These are phyloP conservation scores for Oophaga sylvatica DNA, from an alignment of 2,797 vertebrate genomes.

Conservation along the genomic window DNA sequence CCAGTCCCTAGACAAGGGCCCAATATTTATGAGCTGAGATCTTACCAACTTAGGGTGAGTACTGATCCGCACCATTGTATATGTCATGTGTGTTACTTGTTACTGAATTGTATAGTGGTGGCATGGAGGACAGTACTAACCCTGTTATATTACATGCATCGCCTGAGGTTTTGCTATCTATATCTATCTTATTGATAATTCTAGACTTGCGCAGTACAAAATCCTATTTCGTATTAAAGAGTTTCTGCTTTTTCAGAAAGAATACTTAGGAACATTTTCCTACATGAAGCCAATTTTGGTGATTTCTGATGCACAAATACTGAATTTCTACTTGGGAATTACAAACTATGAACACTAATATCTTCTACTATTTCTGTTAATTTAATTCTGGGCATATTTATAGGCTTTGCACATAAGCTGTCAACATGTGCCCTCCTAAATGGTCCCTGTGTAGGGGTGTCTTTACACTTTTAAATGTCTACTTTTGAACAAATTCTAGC, in stretches of 20 bases:
- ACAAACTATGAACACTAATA: too few species aligned
- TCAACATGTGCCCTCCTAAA: too few species aligned
- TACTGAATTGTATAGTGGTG: neutral
- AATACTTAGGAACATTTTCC: neutral
- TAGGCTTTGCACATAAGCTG: too few species aligned
- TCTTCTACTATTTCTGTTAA: too few species aligned
- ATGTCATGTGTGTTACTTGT: neutral
- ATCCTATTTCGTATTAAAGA: neutral
- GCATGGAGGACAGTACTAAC: conserved; percentile 6
- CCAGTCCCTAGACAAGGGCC: conserved; percentile 87
- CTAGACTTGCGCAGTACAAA: neutral
- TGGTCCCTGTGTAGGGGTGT: too few species aligned
- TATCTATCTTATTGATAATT: neutral
- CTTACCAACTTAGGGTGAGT: conserved; percentile 93
- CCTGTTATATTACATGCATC: neutral
- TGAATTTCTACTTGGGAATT: too few species aligned
- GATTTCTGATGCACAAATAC: too few species aligned
- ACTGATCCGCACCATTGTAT: neutral
- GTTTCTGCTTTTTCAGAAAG: neutral
- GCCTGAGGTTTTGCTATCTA: neutral
- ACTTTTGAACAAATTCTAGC: too few species aligned
- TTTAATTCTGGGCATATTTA: too few species aligned
- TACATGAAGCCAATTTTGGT: neutral
- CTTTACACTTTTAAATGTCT: neutral
- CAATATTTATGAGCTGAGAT: conserved; percentile 94